These are phyloP conservation scores for Hemitrygon akajei DNA, from an alignment of 2,797 vertebrate genomes.

Conservation along the genomic window DNA sequence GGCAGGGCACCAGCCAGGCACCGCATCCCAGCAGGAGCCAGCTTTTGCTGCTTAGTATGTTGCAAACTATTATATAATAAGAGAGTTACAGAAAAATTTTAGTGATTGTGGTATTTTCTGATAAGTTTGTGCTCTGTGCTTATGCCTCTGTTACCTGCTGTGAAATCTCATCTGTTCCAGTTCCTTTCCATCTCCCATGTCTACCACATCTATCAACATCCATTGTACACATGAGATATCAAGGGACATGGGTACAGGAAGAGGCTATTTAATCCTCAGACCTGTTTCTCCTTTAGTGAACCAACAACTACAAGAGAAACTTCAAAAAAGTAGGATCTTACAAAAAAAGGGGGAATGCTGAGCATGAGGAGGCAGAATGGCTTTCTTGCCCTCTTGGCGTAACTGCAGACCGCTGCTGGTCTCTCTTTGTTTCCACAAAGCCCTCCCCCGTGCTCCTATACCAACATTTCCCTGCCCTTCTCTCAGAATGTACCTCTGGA, in stretches of 20 bases:
- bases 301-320: too few species aligned
- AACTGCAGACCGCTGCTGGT: background rate
- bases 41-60: background rate
- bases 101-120: too few species aligned
- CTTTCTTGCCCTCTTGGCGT: background rate
- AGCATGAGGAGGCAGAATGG: background rate
- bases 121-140: background rate
- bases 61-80: background rate
- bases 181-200: background rate
- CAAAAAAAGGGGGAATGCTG: background rate
- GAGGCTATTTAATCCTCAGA: background rate
- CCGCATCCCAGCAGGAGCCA: background rate
- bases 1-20: slow-evolving; percentile 59
- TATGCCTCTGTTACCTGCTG: too few species aligned
- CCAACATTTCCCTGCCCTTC: background rate
- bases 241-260: background rate
- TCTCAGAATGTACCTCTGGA: background rate
- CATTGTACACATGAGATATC: too few species aligned
- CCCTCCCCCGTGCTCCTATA: background rate
- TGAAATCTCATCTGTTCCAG: background rate
- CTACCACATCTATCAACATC: background rate
- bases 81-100: background rate
- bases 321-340: background rate
- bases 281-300: background rate
- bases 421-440: background rate